A percentile compares a stretch with the other conserved stretches of the same genome.
phyloP scores from a whole-genome alignment of 2,113 vertebrate genomes.

The Gymnarchus niloticus region DNA sequence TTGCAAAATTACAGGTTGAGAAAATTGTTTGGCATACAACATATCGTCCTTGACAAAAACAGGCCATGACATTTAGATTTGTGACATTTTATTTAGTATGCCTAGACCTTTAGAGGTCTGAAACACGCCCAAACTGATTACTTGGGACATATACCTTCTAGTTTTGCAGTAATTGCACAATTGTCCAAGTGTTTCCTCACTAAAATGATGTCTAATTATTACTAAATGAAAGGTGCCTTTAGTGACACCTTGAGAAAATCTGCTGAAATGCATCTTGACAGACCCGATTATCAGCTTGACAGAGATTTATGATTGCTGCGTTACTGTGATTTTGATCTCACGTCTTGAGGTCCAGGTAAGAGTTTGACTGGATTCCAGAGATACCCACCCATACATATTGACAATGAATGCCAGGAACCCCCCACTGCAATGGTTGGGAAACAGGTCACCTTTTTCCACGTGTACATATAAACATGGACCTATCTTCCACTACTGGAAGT shows the following conservation, averaged over 20 bases:
- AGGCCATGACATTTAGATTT: background rate
- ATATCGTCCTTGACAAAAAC: background rate
- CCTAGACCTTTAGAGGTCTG: background rate
- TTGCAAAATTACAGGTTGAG: background rate
- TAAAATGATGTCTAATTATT: background rate
- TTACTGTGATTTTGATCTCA: background rate
- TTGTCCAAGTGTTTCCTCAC: background rate
- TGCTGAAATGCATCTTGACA: background rate
- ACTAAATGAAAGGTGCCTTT: background rate
- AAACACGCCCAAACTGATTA: background rate
- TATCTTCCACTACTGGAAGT: background rate
- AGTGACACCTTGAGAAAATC: slow-evolving; percentile 7
- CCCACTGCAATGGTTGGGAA: background rate
- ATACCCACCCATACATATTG: background rate
- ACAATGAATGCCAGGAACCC: background rate
- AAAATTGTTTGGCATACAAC: background rate
- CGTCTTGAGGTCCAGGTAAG: no score
- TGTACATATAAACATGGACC: background rate
- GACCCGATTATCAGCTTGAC: background rate
- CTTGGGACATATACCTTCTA: background rate
- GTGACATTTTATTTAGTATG: background rate
- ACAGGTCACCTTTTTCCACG: background rate
- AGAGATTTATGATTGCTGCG: background rate
- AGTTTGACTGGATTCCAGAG: background rate
- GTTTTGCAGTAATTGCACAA: background rate